phyloP scores from a whole-genome alignment of 2,113 vertebrate genomes.

The Cynoglossus semilaevis region DNA sequence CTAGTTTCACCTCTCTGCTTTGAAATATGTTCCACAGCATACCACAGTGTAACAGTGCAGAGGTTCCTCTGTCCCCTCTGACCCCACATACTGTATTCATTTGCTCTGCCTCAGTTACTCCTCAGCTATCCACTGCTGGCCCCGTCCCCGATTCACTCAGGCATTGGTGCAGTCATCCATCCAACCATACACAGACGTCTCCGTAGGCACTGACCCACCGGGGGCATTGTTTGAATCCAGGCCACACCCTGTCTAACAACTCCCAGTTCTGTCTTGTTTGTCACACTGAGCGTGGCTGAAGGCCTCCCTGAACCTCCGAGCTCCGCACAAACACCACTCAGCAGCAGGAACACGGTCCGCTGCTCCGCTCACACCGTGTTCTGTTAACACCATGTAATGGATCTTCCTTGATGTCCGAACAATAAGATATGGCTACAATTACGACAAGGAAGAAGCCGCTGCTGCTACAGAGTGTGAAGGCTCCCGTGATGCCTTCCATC shows the following conservation, averaged over 20 bases:
- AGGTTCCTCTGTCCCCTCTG: constrained; percentile 3
- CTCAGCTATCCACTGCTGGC: constrained; percentile 19
- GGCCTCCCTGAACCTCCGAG: not conserved
- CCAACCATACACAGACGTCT: constrained; percentile 45
- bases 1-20: no score
- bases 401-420: constrained; percentile 40
- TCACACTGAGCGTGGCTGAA: constrained; percentile 16
- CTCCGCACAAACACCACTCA: constrained; percentile 29
- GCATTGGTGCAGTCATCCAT: constrained; percentile 20
- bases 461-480: constrained; percentile 25
- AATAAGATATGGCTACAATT: constrained; percentile 37
- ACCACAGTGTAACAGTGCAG: no score
- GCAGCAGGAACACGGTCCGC: constrained; percentile 1
- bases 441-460: constrained; percentile 17
- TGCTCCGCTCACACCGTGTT: not conserved
- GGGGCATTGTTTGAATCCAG: constrained; percentile 62
- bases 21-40: no score
- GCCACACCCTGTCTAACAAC: constrained; percentile 56
- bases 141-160: constrained; percentile 34
- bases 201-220: constrained; percentile 55
- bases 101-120: constrained; percentile 35
- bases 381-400: constrained; percentile 28
- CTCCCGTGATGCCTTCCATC: constrained; percentile 34
- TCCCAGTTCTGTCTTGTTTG: constrained; percentile 41
- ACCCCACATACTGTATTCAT: constrained; percentile 24